phyloP scores from a whole-genome alignment of 1,140 invertebrate species.

The Chlorops oryzae region DNA sequence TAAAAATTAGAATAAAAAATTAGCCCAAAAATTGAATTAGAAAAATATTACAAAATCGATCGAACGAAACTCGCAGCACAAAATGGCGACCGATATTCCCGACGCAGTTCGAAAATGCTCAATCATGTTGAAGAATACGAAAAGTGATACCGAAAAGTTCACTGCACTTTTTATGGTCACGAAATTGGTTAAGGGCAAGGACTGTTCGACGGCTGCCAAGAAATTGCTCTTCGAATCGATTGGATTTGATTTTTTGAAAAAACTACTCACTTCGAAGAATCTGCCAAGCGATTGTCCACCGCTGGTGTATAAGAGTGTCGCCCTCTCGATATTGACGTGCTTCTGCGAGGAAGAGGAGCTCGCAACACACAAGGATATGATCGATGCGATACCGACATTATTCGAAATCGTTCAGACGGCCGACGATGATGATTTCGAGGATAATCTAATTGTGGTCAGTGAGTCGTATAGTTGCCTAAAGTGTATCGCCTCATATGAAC shows the following conservation, averaged over 20 bases:
- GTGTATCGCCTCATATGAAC: conserved; percentile 64
- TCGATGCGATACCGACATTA: conserved; percentile 71
- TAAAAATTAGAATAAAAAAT: no score
- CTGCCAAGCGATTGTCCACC: conserved; percentile 77
- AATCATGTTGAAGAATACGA: conserved; percentile 66
- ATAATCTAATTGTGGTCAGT: conserved; percentile 79
- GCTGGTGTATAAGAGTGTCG: conserved; percentile 82
- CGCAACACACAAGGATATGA: conserved; percentile 72
- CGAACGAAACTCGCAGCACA: neutral
- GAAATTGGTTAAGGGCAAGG: conserved; percentile 73
- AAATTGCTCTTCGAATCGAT: conserved; percentile 82
- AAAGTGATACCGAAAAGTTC: conserved; percentile 84
- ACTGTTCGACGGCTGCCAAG: conserved; percentile 64
- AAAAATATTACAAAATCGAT: no score
- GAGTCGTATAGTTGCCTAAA: conserved; percentile 81
- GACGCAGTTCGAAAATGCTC: conserved; percentile 78
- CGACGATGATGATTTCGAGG: conserved; percentile 74
- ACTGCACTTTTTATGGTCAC: conserved; percentile 85
- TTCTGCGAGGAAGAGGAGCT: conserved; percentile 75
- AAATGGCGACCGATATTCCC: conserved; percentile 55
- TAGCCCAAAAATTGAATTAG: no score
- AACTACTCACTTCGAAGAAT: conserved; percentile 66
- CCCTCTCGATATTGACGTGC: conserved; percentile 72
- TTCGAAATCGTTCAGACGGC: conserved; percentile 73
- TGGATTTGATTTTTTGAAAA: conserved; percentile 75